Evolutionary conservation across 2,797 vertebrate genomes (phyloP), one percentile per base, ranked within the genome.

Genomic region (Pipistrellus pygmaeus): DNA sequence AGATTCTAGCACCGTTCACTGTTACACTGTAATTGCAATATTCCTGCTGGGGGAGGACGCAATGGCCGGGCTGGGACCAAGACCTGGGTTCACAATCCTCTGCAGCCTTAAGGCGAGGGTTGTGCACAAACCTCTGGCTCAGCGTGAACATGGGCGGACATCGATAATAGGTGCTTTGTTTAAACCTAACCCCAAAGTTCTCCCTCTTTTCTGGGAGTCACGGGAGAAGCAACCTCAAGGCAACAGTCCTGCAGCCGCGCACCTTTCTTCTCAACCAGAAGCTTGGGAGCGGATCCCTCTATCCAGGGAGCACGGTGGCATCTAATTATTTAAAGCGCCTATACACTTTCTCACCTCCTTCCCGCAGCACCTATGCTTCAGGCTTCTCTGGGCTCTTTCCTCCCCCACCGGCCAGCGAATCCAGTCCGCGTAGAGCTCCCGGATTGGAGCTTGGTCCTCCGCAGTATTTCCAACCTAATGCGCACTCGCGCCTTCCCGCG

Each of bases 201-300:
- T 62, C 25, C 8, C 27, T 38, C 78, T 92, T 86, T 83, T 75
- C 86, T 69, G 72, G 72, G 73, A 77, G 81, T 76, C 9, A 83
- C 27, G 17, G 57, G 66, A 86, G 91, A 86, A 88, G 75, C 41
- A 30, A 69, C 57, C 68, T 66, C 92, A 93, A 95, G 87, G 48
- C 91, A 55, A 9, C 53, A 10, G 51, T 71, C 48, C 62, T 38
- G 69, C 53, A 41, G 13, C 55, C 46, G 20, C 0, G 35, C 48
- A 9, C 48, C 64, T 87, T 38, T 6, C 75, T 75, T 51, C 20
- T 53, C 48, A 48, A 55, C 64, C 66, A 38, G 62, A 27, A 4
- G 75, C 76, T 75, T 13, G 38, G 57, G 32, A 81, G 64, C 66
- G 3, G 12, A 25, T 72, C 44, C 72, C 55, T 72, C 72, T 53